Evolutionary conservation across 2,113 vertebrate species (phyloP).

Genomic region (Xenopus tropicalis): DNA sequence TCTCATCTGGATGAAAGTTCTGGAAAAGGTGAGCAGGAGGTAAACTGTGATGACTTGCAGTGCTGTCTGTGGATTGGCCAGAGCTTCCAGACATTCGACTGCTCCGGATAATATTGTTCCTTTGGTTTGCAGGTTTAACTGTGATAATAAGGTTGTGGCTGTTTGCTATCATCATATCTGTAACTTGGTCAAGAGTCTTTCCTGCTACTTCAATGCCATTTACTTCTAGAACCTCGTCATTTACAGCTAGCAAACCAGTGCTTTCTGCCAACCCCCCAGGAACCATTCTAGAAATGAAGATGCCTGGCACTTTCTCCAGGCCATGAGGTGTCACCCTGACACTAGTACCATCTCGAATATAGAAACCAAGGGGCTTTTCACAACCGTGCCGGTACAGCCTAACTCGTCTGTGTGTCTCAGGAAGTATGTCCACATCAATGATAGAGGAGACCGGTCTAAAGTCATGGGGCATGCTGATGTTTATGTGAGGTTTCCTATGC

Average conservation of each 20-base stretch:
- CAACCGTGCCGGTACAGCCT: slow-evolving; percentile 90
- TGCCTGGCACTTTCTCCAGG: slow-evolving; percentile 91
- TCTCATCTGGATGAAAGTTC: slow-evolving; percentile 81
- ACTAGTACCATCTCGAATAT: slow-evolving; percentile 92
- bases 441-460: slow-evolving; percentile 96
- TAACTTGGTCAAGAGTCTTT: slow-evolving; percentile 95
- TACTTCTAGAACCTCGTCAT: slow-evolving; percentile 97
- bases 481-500: slow-evolving; percentile 81
- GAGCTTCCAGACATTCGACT: slow-evolving; percentile 86
- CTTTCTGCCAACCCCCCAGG: slow-evolving; percentile 93
- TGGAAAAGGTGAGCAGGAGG: slow-evolving; percentile 61
- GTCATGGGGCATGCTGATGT: slow-evolving; percentile 91
- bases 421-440: slow-evolving; percentile 96
- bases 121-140: slow-evolving; percentile 95
- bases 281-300: slow-evolving; percentile 97
- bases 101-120: slow-evolving; percentile 89
- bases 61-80: slow-evolving; percentile 86
- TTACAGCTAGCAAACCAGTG: slow-evolving; percentile 94
- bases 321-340: slow-evolving; percentile 92
- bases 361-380: slow-evolving; percentile 93
- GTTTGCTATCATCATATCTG: slow-evolving; percentile 99
- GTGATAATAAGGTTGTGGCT: slow-evolving; percentile 97
- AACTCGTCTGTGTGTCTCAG: slow-evolving; percentile 90
- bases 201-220: slow-evolving; percentile 96
- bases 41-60: slow-evolving; percentile 75